Evolutionary conservation across 2,113 vertebrate genomes (phyloP).

Genomic region (Anser cygnoides): DNA sequence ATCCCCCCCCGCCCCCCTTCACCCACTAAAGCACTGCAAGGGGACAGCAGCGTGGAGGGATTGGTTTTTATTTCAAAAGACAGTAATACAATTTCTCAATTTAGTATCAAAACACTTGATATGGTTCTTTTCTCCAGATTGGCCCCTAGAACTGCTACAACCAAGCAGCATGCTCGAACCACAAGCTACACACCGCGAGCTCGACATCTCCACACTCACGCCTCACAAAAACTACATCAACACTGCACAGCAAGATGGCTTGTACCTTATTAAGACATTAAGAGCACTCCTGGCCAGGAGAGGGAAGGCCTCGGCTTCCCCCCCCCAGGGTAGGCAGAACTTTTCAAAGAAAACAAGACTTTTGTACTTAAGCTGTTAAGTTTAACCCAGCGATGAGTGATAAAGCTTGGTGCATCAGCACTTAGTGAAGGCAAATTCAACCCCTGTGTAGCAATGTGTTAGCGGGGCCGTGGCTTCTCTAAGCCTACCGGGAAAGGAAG

Average conservation of each 20-base stretch:
- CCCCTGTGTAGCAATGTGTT: neutral
- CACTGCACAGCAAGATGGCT: slow-evolving; percentile 11
- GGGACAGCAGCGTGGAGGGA: slow-evolving; percentile 43
- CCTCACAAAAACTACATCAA: slow-evolving; percentile 31
- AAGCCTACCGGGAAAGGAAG: neutral
- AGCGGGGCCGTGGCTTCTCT: slow-evolving; percentile 36
- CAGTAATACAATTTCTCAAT: slow-evolving; percentile 65
- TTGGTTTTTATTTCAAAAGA: slow-evolving; percentile 80
- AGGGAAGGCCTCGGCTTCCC: neutral
- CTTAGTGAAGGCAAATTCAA: slow-evolving; percentile 61
- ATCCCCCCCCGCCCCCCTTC: fast-evolving
- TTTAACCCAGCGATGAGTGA: slow-evolving; percentile 37
- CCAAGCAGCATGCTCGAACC: slow-evolving; percentile 60
- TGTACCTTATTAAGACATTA: slow-evolving; percentile 29
- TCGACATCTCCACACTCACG: neutral
- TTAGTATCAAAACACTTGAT: slow-evolving; percentile 81
- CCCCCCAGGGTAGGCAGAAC: slow-evolving; percentile 35
- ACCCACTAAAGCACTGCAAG: fast-evolving
- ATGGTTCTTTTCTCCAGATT: slow-evolving; percentile 35
- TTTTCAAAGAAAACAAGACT: slow-evolving; percentile 40
- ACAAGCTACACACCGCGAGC: slow-evolving; percentile 32
- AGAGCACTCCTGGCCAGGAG: neutral
- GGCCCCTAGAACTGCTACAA: slow-evolving; percentile 47
- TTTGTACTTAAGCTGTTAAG: slow-evolving; percentile 58
- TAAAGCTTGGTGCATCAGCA: slow-evolving; percentile 62